Conservation (phyloP, 2,888 invertebrate species). For the Lottia scabra region DNA sequence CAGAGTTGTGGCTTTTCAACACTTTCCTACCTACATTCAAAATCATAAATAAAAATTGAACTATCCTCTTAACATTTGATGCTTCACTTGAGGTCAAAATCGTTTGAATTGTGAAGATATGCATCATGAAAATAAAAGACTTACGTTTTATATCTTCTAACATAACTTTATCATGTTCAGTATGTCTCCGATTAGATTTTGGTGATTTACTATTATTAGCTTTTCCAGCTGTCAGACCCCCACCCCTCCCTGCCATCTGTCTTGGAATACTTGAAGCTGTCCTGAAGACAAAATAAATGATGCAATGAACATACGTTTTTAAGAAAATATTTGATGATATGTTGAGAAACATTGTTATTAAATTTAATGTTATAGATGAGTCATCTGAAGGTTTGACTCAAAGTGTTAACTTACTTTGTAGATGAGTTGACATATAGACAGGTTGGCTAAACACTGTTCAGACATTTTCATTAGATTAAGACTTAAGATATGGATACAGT, state of each 20-base stretch:
- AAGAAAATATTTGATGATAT: no score
- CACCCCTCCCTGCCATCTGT: constrained; percentile 35
- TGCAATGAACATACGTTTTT: no score
- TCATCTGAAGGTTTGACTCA: no score
- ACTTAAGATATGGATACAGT: no score
- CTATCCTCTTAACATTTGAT: background rate
- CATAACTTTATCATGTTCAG: constrained; percentile 44
- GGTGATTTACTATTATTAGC: constrained; percentile 37
- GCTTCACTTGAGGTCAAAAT: background rate
- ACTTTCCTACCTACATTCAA: no score
- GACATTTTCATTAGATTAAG: background rate
- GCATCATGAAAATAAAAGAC: background rate
- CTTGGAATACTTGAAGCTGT: constrained; percentile 49
- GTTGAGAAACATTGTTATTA: no score
- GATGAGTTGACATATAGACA: background rate
- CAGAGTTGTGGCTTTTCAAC: no score
- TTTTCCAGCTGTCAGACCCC: constrained; percentile 39
- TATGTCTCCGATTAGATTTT: constrained; percentile 39
- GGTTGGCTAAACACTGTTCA: no score
- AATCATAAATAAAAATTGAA: no score
- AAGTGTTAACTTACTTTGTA: no score
- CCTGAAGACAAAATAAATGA: constrained; percentile 30
- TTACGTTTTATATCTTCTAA: constrained; percentile 50
- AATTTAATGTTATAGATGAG: no score
- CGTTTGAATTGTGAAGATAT: no score